Percentiles rank a stretch among this genome's conserved stretches.
phyloP scores from a whole-genome alignment of 2,888 invertebrate species.

The Drosophila mulleri region DNA sequence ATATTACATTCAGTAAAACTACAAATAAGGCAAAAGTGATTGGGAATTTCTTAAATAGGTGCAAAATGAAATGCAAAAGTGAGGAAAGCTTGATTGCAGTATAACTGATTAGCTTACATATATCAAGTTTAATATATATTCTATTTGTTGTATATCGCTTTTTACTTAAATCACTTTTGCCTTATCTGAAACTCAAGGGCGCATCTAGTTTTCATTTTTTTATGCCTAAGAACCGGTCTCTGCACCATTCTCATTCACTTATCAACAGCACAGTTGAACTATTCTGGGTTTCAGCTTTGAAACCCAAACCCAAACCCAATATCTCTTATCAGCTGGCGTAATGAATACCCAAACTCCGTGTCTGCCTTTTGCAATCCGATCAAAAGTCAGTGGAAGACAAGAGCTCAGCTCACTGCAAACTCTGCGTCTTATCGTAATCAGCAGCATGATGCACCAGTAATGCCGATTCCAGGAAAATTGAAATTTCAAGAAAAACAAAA shows the following conservation, averaged over 20 bases:
- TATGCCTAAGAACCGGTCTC: neutral
- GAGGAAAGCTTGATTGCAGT: too few relatives aligned
- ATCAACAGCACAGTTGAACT: conserved; percentile 21
- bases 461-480: conserved; percentile 47
- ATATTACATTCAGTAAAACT: neutral
- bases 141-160: neutral
- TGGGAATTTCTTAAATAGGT: neutral
- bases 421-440: conserved; percentile 53
- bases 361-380: conserved; percentile 64
- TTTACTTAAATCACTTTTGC: neutral
- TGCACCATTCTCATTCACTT: conserved; percentile 43
- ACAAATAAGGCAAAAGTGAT: neutral
- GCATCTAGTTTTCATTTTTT: neutral
- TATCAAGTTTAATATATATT: neutral
- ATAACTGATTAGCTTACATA: neutral
- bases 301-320: neutral
- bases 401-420: conserved; percentile 5
- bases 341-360: conserved; percentile 16
- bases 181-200: conserved; percentile 14
- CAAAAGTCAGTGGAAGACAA: conserved; percentile 24
- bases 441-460: conserved; percentile 43
- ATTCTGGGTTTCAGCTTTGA: conserved; percentile 14
- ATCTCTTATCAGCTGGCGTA: conserved; percentile 40
- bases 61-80: neutral
- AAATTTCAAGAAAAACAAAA: conserved; percentile 4